These are phyloP conservation scores for Aplysina aerophoba DNA, from an alignment of 37 sponge, comb jelly and placozoan genomes.

Conservation along the genomic window DNA sequence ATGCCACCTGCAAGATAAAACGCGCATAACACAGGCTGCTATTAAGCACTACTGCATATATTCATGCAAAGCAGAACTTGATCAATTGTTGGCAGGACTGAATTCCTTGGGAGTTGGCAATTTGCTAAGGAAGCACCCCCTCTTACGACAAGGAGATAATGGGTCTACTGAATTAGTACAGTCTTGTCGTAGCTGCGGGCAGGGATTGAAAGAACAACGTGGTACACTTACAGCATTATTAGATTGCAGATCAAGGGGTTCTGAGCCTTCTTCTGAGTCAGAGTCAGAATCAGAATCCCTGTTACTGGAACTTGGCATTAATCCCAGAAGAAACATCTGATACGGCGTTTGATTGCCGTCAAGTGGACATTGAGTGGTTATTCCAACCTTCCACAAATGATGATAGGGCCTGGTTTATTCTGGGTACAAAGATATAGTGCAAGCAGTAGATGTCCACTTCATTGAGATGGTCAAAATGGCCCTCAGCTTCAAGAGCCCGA, in stretches of 20 bases:
- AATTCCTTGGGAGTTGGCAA: conserved; percentile 7
- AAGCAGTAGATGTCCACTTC: conserved; percentile 58
- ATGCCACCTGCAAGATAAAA: too few relatives aligned
- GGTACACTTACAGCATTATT: not conserved
- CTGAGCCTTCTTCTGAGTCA: too few relatives aligned
- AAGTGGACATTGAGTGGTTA: conserved; percentile 41
- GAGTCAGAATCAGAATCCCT: too few relatives aligned
- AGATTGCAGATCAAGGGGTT: not conserved
- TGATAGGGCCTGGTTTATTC: conserved; percentile 33
- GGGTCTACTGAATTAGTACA: not conserved
- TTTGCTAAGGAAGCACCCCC: not conserved
- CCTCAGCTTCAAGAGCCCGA: conserved; percentile 32
- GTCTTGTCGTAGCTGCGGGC: not conserved
- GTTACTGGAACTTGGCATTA: not conserved
- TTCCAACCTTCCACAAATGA: conserved; percentile 53
- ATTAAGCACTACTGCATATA: not conserved
- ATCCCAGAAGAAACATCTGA: conserved; percentile 36
- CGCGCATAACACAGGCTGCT: too few relatives aligned
- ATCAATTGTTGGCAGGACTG: not conserved
- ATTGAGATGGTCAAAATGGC: conserved; percentile 30
- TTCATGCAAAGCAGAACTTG: conserved; percentile 1
- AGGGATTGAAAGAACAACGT: conserved; percentile 7
- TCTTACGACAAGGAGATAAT: not conserved
- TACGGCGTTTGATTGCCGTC: conserved; percentile 45
- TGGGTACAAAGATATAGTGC: conserved; percentile 56